These are phyloP conservation scores for Amphipyra berbera DNA, from an alignment of 2,888 invertebrate species.

Conservation along the genomic window DNA sequence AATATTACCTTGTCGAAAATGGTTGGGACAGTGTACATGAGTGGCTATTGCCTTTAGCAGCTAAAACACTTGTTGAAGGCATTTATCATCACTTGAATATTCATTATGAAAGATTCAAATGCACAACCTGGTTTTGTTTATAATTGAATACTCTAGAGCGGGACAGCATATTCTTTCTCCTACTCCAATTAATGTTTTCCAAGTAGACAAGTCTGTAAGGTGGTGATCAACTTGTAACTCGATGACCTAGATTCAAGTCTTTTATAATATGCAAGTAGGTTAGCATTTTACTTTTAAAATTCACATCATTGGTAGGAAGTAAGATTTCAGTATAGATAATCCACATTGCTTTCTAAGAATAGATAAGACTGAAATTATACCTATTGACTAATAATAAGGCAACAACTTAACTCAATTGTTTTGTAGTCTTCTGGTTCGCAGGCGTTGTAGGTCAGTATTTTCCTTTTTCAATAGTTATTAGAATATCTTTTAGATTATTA, in stretches of 20 bases:
- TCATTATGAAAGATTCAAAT: conserved; percentile 26
- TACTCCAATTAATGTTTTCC: conserved; percentile 24
- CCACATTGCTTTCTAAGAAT: conserved; percentile 22
- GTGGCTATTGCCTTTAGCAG: conserved; percentile 5
- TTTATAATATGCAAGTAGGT: conserved; percentile 40
- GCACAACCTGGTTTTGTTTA: conserved; percentile 12
- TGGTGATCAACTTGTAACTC: conserved; percentile 44
- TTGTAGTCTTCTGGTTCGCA: no score
- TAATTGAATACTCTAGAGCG: conserved; percentile 21
- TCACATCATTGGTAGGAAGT: conserved; percentile 6
- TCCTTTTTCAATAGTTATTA: no score
- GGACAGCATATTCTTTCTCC: conserved; percentile 17
- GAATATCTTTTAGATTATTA: no score
- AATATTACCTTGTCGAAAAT: conserved; percentile 35
- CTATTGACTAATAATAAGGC: background rate
- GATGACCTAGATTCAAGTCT: conserved; percentile 49
- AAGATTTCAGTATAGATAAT: conserved; percentile 8
- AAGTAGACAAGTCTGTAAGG: conserved; percentile 21
- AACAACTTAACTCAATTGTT: no score
- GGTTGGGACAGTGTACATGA: conserved; percentile 23
- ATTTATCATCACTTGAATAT: conserved; percentile 4
- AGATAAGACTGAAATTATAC: conserved; percentile 1
- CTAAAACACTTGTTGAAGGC: conserved; percentile 14
- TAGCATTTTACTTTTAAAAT: conserved; percentile 20
- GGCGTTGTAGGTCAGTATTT: no score